These are phyloP conservation scores for Chirona hameri DNA, from an alignment of 2,888 invertebrate species.

Conservation along the genomic window DNA sequence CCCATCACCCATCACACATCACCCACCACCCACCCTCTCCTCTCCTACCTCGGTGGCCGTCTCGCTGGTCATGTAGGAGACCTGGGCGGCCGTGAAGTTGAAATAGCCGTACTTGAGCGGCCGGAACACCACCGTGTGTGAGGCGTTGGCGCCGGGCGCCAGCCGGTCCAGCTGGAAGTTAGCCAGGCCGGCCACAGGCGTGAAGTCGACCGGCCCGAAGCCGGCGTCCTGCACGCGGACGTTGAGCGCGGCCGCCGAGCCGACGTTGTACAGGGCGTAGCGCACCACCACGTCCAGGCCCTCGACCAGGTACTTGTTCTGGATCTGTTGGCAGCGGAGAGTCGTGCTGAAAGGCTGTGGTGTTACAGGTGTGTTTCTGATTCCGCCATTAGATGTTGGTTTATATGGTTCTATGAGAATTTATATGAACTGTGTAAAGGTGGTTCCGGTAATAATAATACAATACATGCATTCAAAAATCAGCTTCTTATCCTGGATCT, in stretches of 20 bases:
- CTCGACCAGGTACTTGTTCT: constrained; percentile 94
- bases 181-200: constrained; percentile 80
- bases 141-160: constrained; percentile 86
- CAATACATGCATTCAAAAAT: no score
- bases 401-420: no score
- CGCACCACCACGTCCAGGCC: constrained; percentile 93
- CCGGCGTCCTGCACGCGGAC: constrained; percentile 85
- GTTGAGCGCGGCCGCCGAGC: constrained; percentile 81
- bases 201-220: constrained; percentile 81
- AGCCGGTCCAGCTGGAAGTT: constrained; percentile 78
- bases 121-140: constrained; percentile 86
- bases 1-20: no score
- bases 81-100: constrained; percentile 94
- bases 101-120: constrained; percentile 89
- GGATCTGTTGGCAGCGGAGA: constrained; percentile 59
- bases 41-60: not conserved
- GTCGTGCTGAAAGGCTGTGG: no score
- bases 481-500: no score
- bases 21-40: not conserved
- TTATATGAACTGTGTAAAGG: no score
- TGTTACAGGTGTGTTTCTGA: no score
- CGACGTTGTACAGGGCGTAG: constrained; percentile 90
- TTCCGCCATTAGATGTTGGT: no score
- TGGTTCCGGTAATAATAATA: no score
- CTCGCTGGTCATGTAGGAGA: constrained; percentile 80